Conservation (phyloP, 1,140 invertebrate genomes). For the Caenorhabditis inopinata region DNA sequence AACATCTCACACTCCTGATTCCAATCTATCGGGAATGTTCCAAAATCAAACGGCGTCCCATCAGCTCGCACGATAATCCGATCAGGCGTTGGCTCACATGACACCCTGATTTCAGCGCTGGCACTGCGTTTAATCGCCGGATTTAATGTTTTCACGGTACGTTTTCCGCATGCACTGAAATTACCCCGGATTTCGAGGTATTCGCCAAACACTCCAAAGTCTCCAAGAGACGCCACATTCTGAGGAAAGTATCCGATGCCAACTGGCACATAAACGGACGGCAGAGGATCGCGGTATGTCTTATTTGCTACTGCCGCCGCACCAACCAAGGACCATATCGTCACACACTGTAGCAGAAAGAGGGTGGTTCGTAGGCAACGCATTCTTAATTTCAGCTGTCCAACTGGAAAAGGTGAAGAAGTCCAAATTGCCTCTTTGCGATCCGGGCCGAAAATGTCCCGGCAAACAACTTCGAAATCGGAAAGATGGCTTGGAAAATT, state of each 20-base stretch:
- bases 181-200: background rate
- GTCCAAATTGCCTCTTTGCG: too few species aligned
- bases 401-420: too few species aligned
- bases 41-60: background rate
- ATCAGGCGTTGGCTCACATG: background rate
- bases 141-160: background rate
- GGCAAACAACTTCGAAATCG: too few species aligned
- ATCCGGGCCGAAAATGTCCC: too few species aligned
- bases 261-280: background rate
- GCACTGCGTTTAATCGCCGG: background rate
- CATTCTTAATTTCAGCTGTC: constrained; percentile 26
- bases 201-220: background rate
- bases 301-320: background rate
- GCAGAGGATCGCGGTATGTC: background rate
- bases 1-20: background rate
- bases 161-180: background rate
- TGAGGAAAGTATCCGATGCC: background rate
- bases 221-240: background rate
- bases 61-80: background rate
- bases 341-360: background rate
- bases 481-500: too few species aligned
- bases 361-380: background rate
- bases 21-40: background rate
- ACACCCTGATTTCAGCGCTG: background rate
- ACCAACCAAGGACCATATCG: background rate